These are phyloP conservation scores for Erynnis tages DNA, from an alignment of 2,888 invertebrate species.

Conservation along the genomic window DNA sequence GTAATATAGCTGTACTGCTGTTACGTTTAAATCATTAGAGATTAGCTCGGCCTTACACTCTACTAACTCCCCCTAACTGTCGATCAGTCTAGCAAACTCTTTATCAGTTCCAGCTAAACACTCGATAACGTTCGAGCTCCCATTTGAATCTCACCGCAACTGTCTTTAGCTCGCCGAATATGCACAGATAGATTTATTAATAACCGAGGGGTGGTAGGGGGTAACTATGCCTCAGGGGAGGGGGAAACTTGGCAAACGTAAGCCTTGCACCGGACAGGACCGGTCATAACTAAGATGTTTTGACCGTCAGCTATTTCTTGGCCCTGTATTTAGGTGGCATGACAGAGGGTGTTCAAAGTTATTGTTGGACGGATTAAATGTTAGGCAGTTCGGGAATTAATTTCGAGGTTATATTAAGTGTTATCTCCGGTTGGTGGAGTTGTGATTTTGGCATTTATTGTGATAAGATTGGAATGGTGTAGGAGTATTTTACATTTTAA, in stretches of 20 bases:
- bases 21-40: too few species aligned
- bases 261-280: slow-evolving; percentile 77
- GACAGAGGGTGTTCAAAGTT: slow-evolving; percentile 65
- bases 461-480: background rate
- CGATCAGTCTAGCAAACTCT: too few species aligned
- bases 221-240: slow-evolving; percentile 63
- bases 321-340: slow-evolving; percentile 51
- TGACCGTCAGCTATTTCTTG: slow-evolving; percentile 80
- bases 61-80: too few species aligned
- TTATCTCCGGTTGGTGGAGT: slow-evolving; percentile 31
- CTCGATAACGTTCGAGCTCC: slow-evolving; percentile 38
- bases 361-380: slow-evolving; percentile 52
- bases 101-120: slow-evolving; percentile 24
- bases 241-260: slow-evolving; percentile 75
- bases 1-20: too few species aligned
- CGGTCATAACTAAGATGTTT: slow-evolving; percentile 82
- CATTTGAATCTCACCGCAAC: slow-evolving; percentile 46
- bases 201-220: slow-evolving; percentile 54
- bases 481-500: background rate
- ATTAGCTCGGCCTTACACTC: too few species aligned
- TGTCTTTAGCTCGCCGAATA: slow-evolving; percentile 69
- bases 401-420: slow-evolving; percentile 52
- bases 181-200: slow-evolving; percentile 80
- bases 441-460: slow-evolving; percentile 21
- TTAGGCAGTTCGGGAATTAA: slow-evolving; percentile 48